These are phyloP conservation scores for Nezara viridula DNA, from an alignment of 2,888 invertebrate genomes.

Conservation along the genomic window DNA sequence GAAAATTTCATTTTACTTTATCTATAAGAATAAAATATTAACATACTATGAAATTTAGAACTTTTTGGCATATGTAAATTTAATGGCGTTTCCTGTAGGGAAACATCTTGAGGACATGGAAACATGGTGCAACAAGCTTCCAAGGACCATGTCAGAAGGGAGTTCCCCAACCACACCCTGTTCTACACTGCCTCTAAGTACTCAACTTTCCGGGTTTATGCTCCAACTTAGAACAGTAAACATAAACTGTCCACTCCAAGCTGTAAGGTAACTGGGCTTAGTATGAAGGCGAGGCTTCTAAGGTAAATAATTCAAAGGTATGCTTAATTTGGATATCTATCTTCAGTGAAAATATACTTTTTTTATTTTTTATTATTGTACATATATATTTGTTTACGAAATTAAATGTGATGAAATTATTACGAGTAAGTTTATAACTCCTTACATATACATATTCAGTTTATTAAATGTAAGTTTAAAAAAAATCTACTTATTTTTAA, in stretches of 20 bases:
- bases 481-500: too few relatives aligned
- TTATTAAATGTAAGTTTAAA: too few relatives aligned
- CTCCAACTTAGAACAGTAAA: background rate
- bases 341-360: too few relatives aligned
- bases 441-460: too few relatives aligned
- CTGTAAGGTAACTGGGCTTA: background rate
- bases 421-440: too few relatives aligned
- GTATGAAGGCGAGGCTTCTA: background rate
- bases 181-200: background rate
- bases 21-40: background rate
- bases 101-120: background rate
- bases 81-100: background rate
- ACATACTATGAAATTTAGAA: background rate
- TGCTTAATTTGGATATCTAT: background rate
- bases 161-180: background rate
- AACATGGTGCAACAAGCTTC: background rate
- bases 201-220: slow-evolving; percentile 23
- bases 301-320: background rate
- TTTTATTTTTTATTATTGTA: too few relatives aligned
- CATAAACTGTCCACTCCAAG: background rate
- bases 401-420: too few relatives aligned
- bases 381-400: too few relatives aligned
- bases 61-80: background rate
- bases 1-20: background rate
- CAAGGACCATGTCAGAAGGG: background rate